Conservation (phyloP, 2,888 invertebrate species). For the Catocala nupta region DNA sequence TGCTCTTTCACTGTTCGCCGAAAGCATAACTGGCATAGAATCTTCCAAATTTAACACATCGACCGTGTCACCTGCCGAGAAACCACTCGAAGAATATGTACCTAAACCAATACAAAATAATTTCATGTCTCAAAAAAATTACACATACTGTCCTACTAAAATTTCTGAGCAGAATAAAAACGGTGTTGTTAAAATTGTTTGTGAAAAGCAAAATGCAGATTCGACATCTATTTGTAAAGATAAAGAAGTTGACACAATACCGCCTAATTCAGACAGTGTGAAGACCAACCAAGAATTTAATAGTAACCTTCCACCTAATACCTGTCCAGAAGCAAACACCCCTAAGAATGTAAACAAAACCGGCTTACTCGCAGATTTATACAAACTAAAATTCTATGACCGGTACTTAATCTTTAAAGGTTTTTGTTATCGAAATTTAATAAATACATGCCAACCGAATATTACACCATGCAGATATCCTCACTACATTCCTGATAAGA, state of each 20-base stretch:
- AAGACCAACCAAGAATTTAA: neutral
- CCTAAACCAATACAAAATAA: conserved; percentile 52
- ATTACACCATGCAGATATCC: conserved; percentile 54
- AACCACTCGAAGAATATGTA: conserved; percentile 62
- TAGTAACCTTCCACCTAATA: neutral
- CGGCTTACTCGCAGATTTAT: conserved; percentile 30
- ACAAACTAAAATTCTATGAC: conserved; percentile 31
- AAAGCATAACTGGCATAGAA: conserved; percentile 76
- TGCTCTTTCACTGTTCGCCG: conserved; percentile 75
- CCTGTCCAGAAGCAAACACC: neutral
- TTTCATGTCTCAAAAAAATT: conserved; percentile 29
- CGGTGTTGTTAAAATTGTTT: conserved; percentile 43
- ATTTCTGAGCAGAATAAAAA: conserved; percentile 37
- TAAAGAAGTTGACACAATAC: conserved; percentile 2
- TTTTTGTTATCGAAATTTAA: conserved; percentile 67
- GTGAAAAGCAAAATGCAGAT: conserved; percentile 73
- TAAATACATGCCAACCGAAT: conserved; percentile 57
- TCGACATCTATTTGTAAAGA: conserved; percentile 67
- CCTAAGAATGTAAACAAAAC: conserved; percentile 22
- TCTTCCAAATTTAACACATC: conserved; percentile 54
- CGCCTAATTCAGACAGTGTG: neutral
- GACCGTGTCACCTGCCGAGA: conserved; percentile 10
- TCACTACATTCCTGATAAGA: conserved; percentile 50
- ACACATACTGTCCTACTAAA: conserved; percentile 62
- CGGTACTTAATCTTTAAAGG: conserved; percentile 59